Base-by-base conservation (phyloP, 2,797 vertebrate genomes). In the Galaxias olidus region DNA sequence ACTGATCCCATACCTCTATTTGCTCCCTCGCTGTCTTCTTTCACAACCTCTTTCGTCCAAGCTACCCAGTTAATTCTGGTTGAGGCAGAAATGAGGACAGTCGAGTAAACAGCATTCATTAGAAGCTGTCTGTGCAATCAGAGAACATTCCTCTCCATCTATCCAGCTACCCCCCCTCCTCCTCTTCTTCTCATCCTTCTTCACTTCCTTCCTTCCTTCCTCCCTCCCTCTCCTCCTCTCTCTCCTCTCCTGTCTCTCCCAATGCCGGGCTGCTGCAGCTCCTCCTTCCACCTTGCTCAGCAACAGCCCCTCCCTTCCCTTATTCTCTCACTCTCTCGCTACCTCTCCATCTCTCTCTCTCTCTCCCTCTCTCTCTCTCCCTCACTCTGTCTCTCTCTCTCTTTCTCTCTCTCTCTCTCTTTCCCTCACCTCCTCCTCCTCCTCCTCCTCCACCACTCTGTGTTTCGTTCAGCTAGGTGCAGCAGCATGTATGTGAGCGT, bases 251-350 rank as follows among this genome's bases (percentile, higher is more conserved):
- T 74, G 71, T 66, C 67, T 79, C 80, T 69, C 68, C 77, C 72
- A 60, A 73, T 74, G 63, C 74, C 76, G 52, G 70, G 71, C 71
- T 74, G 59, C 77, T 76, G 73, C 73, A 64, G 73, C 80, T 83
- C 80, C 77, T 83, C 77, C 77, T 73, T 82, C 77, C 77, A 79
- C 77, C 77, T 77, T 76, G 75, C 75, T 72, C 80, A 74, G 77
- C 68, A 55, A 47, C 71, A 49, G 68, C 80, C 72, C 80, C 80
- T 77, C 77, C 80, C 71, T 75, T 73, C 73, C 63, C 73, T 65
- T 75, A 68, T 71, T 77, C 60, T 61, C 63, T 71, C 46, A 49
- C 61, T 65, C 63, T 58, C 61, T 74, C 68, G 17, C 58, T 51
- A 55, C 60, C 52, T 10, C 51, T 52, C 65, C 66, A 48, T 11